Evolutionary conservation across 2,797 vertebrate genomes (phyloP), one percentile per base, ranked within the genome.

Genomic region (Myiotriccus ornatus): DNA sequence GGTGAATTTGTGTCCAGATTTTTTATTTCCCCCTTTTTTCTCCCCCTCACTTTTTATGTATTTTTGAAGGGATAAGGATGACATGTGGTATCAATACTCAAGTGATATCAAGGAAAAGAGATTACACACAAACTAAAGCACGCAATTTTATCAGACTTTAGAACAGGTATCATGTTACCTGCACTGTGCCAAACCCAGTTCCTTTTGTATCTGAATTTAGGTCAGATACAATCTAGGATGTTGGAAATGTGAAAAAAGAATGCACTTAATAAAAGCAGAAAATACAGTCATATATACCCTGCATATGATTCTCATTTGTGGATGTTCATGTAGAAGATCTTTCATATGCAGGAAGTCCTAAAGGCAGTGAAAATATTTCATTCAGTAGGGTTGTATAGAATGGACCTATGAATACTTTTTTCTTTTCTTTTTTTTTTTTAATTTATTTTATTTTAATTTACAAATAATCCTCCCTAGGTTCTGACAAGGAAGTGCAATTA

Each of bases 11-110:
- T 12, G 14, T 81, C 64, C 65, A 76, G 23, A 12, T 77, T 69
- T 27, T 67, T 56, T 41, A 30, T 35, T 30, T 14, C 16, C 2
- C 19, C 32, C 2, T 8, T 35, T 60, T 34, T 0, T 2, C 5
- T 17, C 23, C 5, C 7, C 28, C 11, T 12, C 4, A 14, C 30
- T 63, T 84, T 57, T 55, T 85, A 56, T 41, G 13, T 79, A 18
- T 69, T 82, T 77, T 88, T 32, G 44, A 74, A 73, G 57, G 39
- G 11, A 52, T 28, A 73, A 81, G 15, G 50, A 82, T 75, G 65
- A 93, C 90, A 91, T 84, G 47, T 90, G 83, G 80, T 86, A 95
- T 73, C 91, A 84, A 94, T 94, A 94, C 68, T 91, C 64, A 82
- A 79, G 79, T 65, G 50, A 65, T 67, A 94, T 22, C 23, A 84